These are phyloP conservation scores for Hypolimnas misippus DNA, from an alignment of 2,888 invertebrate genomes.

Conservation along the genomic window DNA sequence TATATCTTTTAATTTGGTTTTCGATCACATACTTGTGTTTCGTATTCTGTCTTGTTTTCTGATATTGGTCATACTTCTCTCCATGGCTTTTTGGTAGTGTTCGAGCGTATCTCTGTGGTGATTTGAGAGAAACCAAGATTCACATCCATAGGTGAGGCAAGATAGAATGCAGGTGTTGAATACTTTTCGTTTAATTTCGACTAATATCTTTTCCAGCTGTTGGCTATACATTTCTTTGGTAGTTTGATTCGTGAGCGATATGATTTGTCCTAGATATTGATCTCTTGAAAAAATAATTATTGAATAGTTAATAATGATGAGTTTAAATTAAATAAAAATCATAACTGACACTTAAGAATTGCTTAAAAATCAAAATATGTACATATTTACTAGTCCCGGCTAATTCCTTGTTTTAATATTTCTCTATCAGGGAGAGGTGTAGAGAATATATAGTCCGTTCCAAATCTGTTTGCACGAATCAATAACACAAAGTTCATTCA, in stretches of 20 bases:
- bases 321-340: too few species aligned
- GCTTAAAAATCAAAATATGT: too few species aligned
- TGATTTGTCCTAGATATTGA: not conserved
- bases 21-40: not conserved
- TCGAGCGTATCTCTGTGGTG: not conserved
- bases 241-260: not conserved
- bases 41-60: constrained; percentile 13
- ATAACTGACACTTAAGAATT: too few species aligned
- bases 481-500: too few species aligned
- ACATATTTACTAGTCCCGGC: too few species aligned
- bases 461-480: too few species aligned
- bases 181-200: constrained; percentile 38
- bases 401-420: too few species aligned
- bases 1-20: not conserved
- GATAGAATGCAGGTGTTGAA: constrained; percentile 18
- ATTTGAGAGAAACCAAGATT: constrained; percentile 30
- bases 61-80: constrained; percentile 28
- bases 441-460: too few species aligned
- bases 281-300: too few species aligned
- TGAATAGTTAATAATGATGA: too few species aligned
- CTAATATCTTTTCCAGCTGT: constrained; percentile 41
- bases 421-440: too few species aligned
- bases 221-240: constrained; percentile 31
- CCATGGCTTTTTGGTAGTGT: constrained; percentile 3
- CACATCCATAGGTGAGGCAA: constrained; percentile 40